phyloP scores from a whole-genome alignment of 2,113 vertebrate genomes.

The Lipophrys pholis region DNA sequence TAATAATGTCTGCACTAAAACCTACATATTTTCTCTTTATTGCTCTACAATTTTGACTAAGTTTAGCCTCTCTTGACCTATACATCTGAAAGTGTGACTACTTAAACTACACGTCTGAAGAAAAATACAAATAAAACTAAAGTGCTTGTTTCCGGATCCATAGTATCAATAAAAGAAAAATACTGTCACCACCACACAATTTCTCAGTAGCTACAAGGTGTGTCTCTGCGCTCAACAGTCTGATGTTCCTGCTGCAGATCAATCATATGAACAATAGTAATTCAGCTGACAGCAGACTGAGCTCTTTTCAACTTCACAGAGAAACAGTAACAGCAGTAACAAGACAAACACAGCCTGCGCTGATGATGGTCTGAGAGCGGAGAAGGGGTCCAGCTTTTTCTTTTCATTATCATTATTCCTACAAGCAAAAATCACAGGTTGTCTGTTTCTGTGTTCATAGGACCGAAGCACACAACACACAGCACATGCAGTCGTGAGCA shows the following conservation, averaged over 20 bases:
- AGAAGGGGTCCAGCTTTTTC: constrained; percentile 16
- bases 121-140: background rate
- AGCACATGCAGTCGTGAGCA: background rate
- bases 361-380: constrained; percentile 20
- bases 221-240: constrained; percentile 14
- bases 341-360: constrained; percentile 47
- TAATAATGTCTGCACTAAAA: too few relatives aligned
- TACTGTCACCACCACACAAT: background rate
- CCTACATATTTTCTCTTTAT: too few relatives aligned
- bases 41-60: too few relatives aligned
- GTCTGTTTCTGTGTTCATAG: background rate
- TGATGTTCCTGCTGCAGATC: constrained; percentile 47
- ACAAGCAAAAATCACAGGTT: constrained; percentile 36
- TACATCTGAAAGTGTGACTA: background rate
- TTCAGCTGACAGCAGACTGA: constrained; percentile 49
- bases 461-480: constrained; percentile 1
- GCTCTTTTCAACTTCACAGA: constrained; percentile 38
- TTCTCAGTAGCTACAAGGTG: constrained; percentile 23
- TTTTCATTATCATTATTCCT: constrained; percentile 39
- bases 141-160: background rate
- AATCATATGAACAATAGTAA: constrained; percentile 50
- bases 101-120: constrained; percentile 12
- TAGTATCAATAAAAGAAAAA: constrained; percentile 28
- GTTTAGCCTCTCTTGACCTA: background rate
- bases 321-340: constrained; percentile 35